A percentile compares a stretch with the other conserved stretches of the same genome.
phyloP scores from a whole-genome alignment of 2,888 invertebrate species.

The Agrilus mali region DNA sequence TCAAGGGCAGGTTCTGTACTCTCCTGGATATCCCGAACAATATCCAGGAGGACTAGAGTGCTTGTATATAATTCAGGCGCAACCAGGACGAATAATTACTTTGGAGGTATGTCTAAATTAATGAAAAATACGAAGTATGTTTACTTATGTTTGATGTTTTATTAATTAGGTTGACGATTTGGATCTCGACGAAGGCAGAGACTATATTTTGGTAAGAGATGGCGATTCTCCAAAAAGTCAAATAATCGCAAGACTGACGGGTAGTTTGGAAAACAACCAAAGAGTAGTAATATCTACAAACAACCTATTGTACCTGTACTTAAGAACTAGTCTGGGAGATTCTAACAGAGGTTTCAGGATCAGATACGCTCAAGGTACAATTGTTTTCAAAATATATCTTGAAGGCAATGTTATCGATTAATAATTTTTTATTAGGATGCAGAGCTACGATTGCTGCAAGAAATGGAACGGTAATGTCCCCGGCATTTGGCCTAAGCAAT shows the following conservation, averaged over 20 bases:
- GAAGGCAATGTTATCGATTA: background rate
- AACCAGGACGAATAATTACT: slow-evolving; percentile 83
- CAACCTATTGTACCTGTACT: slow-evolving; percentile 79
- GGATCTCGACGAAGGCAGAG: slow-evolving; percentile 69
- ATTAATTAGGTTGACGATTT: slow-evolving; percentile 58
- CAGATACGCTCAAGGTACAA: slow-evolving; percentile 60
- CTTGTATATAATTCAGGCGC: slow-evolving; percentile 81
- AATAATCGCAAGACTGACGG: slow-evolving; percentile 72
- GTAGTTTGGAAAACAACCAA: slow-evolving; percentile 61
- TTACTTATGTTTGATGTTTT: background rate
- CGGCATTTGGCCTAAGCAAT: slow-evolving; percentile 70
- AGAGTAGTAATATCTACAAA: slow-evolving; percentile 82
- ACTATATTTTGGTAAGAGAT: slow-evolving; percentile 82
- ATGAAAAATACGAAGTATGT: background rate
- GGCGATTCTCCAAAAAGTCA: slow-evolving; percentile 79
- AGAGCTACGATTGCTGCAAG: slow-evolving; percentile 70
- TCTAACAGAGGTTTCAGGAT: slow-evolving; percentile 85
- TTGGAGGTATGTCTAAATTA: slow-evolving; percentile 47
- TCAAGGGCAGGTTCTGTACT: slow-evolving; percentile 78
- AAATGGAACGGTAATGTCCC: slow-evolving; percentile 80
- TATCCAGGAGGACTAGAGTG: slow-evolving; percentile 96
- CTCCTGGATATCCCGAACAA: slow-evolving; percentile 84
- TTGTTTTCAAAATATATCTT: background rate
- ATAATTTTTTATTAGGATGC: slow-evolving; percentile 49
- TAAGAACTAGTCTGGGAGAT: slow-evolving; percentile 82